Evolutionary conservation across 1,140 invertebrate species (phyloP), one percentile per base, ranked within the genome.

Genomic region (Bicyclus anynana): DNA sequence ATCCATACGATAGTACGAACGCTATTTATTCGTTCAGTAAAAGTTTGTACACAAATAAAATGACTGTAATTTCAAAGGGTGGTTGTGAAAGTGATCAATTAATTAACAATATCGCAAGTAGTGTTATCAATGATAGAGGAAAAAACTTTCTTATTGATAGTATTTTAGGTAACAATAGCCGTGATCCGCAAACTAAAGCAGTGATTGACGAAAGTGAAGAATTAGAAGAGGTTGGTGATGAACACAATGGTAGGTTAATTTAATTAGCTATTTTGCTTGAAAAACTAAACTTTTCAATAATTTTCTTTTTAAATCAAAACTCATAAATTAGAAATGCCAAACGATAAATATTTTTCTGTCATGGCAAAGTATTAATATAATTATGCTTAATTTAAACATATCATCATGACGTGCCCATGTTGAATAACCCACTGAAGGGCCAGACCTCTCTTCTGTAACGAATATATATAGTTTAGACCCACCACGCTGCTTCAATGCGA

Each of bases 91-190:
- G 62, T 75, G 64, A 65, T 44, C 48, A 62, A 16, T 51, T 64
- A 10, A 67, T 38, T 29, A 70, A 65, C 50, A 65, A 69, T 48
- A 44, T 54, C 10, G 33, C 65, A 57, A 75, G 69, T 42, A 74
- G 65, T 73, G 52, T 55, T 13, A 23, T 52, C 44, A 62, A 58
- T 35, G 13, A 14, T 27, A 61, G 40, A 26, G 59, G 46, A 10
- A 55, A 85, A 77, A 79, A 88, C 77, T 88, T 88, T 71, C 67
- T 88, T 13, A 88, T 88, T 56, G 85, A 88, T 59, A 86, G 67
- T 74, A 86, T 88, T 59, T 74, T 88, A 72, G 85, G 85, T 14
- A 84, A 80, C 54, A 70, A 77, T 63, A 76, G 72, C 53, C 74
- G 58, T 56, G 68, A 59, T 52, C 48, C 46, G 5, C 60, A 59